phyloP scores from a whole-genome alignment of 1,140 invertebrate genomes.

The Teleopsis dalmanni region DNA sequence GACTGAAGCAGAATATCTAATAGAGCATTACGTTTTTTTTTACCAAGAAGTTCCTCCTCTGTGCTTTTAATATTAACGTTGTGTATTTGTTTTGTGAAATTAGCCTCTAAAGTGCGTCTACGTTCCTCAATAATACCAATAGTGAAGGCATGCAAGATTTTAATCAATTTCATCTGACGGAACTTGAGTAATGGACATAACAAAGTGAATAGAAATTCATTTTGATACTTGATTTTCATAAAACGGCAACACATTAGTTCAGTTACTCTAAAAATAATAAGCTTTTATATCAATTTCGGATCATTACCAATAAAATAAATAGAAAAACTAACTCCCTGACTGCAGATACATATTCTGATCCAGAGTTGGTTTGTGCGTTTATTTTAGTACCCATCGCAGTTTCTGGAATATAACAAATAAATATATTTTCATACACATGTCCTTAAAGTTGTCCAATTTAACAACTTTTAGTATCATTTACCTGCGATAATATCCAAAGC shows the following conservation, averaged over 20 bases:
- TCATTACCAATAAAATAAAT: not conserved
- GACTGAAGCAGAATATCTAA: conserved; percentile 60
- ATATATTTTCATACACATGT: not conserved
- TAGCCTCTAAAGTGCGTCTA: conserved; percentile 33
- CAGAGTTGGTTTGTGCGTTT: conserved; percentile 58
- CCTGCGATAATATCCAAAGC: conserved; percentile 34
- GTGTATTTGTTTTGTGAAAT: conserved; percentile 13
- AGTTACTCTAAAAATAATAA: conserved; percentile 21
- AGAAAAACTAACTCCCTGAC: conserved; percentile 51
- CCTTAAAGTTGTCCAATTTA: too few species aligned
- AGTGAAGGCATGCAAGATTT: conserved; percentile 62
- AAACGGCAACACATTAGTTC: conserved; percentile 28
- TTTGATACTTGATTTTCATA: conserved; percentile 20
- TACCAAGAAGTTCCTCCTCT: conserved; percentile 11
- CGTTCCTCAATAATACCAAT: conserved; percentile 47
- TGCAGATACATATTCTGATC: conserved; percentile 63
- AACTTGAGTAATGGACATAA: conserved; percentile 41
- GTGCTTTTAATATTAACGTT: not conserved
- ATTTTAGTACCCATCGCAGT: conserved; percentile 76
- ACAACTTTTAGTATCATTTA: too few species aligned
- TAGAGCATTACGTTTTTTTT: conserved; percentile 54
- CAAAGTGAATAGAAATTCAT: conserved; percentile 26
- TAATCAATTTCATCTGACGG: conserved; percentile 50
- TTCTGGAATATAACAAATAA: conserved; percentile 55
- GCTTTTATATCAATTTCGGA: not conserved